Base-by-base conservation (phyloP, 2,888 invertebrate genomes). In the Rhogogaster chlorosoma region DNA sequence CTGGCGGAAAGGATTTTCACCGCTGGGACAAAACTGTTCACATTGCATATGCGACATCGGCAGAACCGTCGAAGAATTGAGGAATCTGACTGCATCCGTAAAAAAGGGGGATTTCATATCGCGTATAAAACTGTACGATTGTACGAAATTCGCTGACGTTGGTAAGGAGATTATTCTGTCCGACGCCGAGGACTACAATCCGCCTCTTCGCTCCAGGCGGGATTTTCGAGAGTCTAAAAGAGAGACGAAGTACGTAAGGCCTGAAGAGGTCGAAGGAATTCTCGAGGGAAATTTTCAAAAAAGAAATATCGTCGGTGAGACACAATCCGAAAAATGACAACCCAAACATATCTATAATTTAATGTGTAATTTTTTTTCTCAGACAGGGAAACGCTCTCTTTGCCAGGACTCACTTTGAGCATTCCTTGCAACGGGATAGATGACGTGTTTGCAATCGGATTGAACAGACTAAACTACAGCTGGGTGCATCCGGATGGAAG, bases 391-490 rank as follows among this genome's bases (percentile, higher is more conserved):
- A 87, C 90, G 18, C 84, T 91, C 78, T 89, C 89, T 0, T 86
- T 91, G 67, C 90, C 91, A n/a, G 91, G 91, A 45, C 87, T 88
- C 77, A 90, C 89, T 85, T 87, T 91, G n/a, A 89, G 89, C 83
- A 85, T 91, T 77, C 91, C 91, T 0, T 91, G 91, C 83, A 90
- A 89, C 87, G 70, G 49, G 15, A 45, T 70, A n/a, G 83, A 90
- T 36, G 90, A 90, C 61, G 86, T 90, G 71, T 88, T 88, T 15
- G 89, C 89, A 89, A 86, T 89, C 53, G 90, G 89, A 57, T 88
- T 89, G 42, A 89, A 86, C 84, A 87, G 88, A 71, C 89, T 90
- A 15, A 91, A 89, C 87, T 91, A 91, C 61, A 89, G 89, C 26
- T 91, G 91, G 91, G 88, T 82, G 38, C 88, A 90, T 70, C 87